Evolutionary conservation across 2,797 vertebrate species (phyloP), one percentile per base, ranked within the genome.

Genomic region (Carapus acus): DNA sequence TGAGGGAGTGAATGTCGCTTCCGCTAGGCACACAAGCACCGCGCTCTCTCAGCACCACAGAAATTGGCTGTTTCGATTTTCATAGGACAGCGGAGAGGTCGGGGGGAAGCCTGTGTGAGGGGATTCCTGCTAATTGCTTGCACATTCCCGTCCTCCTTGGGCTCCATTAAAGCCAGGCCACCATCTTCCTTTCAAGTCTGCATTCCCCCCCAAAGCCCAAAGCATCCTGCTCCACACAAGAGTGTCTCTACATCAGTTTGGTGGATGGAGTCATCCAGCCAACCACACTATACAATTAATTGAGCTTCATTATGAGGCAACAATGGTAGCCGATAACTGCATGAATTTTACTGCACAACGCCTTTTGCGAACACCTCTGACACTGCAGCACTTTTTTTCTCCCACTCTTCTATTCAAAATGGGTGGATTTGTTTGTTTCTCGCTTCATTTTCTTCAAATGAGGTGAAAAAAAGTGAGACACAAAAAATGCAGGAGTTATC

Each of bases 81-180:
- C 59, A 71, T 69, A 58, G 41, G 46, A 39, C n/a, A n/a, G n/a
- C n/a, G 41, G 27, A 6, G n/a, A 17, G 31, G 31, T 23, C 29
- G 31, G 34, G 29, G 8, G 23, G 12, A 6, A 0, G 12, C 31
- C 60, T 53, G 69, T 58, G 70, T 66, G 63, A 1, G 75, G 81
- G 76, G 81, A 79, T 81, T 83, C 82, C 83, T 83, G 74, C 80
- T 86, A 86, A 86, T 86, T 85, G 80, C 74, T 83, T 79, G 70
- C 83, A 85, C 76, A 80, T 84, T 84, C 68, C 45, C 71, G 17
- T 73, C 58, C 76, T 79, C 77, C 77, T 79, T 69, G 2, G 29
- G 66, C 69, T 78, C 70, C 40, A 81, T 86, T 83, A 78, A 83
- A 83, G 76, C 76, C 79, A 82, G 72, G 71, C 73, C 72, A 74